Evolutionary conservation across 2,888 invertebrate species (phyloP).

Genomic region (Tuta absoluta): DNA sequence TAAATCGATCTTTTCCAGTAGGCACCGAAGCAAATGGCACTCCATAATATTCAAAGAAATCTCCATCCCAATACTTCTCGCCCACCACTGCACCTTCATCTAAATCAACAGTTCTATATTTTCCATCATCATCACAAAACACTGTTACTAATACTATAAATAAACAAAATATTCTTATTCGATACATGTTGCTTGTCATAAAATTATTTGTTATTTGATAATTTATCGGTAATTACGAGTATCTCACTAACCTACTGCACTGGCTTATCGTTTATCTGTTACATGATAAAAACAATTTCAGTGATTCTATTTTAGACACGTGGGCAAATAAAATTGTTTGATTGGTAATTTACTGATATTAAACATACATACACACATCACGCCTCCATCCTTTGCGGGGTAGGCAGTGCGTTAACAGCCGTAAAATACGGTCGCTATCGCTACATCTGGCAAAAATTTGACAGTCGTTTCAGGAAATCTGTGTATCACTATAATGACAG

Average conservation of each 20-base stretch:
- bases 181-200: conserved; percentile 48
- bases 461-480: too few species aligned
- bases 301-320: conserved; percentile 13
- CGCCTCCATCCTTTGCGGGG: too few species aligned
- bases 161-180: conserved; percentile 43
- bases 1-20: conserved; percentile 60
- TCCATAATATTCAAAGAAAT: conserved; percentile 68
- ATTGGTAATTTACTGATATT: background rate
- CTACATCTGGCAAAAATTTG: too few species aligned
- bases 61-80: conserved; percentile 70
- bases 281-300: conserved; percentile 1
- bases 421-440: too few species aligned
- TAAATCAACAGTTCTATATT: conserved; percentile 48
- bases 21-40: conserved; percentile 67
- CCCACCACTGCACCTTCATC: conserved; percentile 61
- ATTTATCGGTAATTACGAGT: background rate
- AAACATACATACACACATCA: too few species aligned
- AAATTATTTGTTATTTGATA: conserved; percentile 26
- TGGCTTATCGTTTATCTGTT: background rate
- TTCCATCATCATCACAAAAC: conserved; percentile 38
- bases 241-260: background rate
- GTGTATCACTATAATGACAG: too few species aligned
- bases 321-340: conserved; percentile 21
- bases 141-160: conserved; percentile 42
- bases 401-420: too few species aligned